A percentile compares a stretch with the other conserved stretches of the same genome.
Evolutionary conservation across 2,888 invertebrate species (phyloP).

Genomic region (Mimas tiliae): DNA sequence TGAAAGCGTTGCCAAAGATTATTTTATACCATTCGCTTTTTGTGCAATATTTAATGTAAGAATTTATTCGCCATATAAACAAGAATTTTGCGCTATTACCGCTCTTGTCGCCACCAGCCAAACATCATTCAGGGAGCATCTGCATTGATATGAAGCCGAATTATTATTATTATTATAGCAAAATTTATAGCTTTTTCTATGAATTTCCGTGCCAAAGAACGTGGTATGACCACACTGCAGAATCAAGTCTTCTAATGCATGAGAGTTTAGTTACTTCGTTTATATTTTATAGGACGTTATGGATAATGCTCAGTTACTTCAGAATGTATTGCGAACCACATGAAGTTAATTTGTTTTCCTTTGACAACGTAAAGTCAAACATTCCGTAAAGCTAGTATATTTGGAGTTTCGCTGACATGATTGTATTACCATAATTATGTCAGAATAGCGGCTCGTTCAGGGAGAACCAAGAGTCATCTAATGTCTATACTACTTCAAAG

Average conservation of each 20-base stretch:
- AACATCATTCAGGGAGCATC: conserved; percentile 26
- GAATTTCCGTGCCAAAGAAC: conserved; percentile 66
- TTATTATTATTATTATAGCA: conserved; percentile 37
- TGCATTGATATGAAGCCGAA: conserved; percentile 35
- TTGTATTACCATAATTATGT: conserved; percentile 6
- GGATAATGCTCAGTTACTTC: conserved; percentile 21
- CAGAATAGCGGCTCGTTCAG: conserved; percentile 1
- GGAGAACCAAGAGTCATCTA: background rate
- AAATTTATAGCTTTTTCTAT: conserved; percentile 42
- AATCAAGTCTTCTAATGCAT: conserved; percentile 6
- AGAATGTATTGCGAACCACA: background rate
- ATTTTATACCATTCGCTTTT: conserved; percentile 39
- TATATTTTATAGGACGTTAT: conserved; percentile 13
- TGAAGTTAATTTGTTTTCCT: conserved; percentile 13
- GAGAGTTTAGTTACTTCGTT: conserved; percentile 4
- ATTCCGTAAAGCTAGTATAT: conserved; percentile 25
- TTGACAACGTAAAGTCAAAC: conserved; percentile 24
- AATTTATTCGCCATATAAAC: background rate
- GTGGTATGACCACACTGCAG: conserved; percentile 49
- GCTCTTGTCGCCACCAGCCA: conserved; percentile 12
- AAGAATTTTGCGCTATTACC: conserved; percentile 12
- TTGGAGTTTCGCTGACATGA: conserved; percentile 11
- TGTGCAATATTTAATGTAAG: conserved; percentile 31
- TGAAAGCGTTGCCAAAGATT: conserved; percentile 57
- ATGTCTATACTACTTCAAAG: too few species aligned